phyloP scores from a whole-genome alignment of 2,888 invertebrate species.

The Dryadula phaetusa region DNA sequence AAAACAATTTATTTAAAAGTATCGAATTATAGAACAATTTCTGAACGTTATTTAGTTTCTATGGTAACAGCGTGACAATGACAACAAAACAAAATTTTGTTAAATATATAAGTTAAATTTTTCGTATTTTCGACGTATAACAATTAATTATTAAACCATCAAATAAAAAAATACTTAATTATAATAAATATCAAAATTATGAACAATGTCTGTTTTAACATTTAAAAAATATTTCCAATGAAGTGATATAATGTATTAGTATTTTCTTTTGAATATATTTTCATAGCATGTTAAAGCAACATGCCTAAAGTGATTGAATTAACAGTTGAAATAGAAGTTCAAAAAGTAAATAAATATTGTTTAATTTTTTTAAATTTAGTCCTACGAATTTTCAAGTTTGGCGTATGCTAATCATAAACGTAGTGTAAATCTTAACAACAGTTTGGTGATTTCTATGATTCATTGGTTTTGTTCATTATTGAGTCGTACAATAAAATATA shows the following conservation, averaged over 20 bases:
- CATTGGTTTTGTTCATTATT: background rate
- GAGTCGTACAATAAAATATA: background rate
- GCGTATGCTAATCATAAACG: background rate
- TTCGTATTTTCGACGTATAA: background rate
- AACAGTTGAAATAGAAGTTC: constrained; percentile 83
- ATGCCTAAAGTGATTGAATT: constrained; percentile 85
- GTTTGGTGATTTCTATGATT: background rate
- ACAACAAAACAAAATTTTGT: constrained; percentile 14
- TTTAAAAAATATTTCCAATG: background rate
- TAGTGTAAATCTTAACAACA: background rate
- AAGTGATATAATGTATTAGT: constrained; percentile 13
- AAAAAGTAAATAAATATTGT: constrained; percentile 70
- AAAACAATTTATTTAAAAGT: too few relatives aligned
- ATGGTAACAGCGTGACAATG: constrained; percentile 14
- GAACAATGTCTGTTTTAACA: background rate
- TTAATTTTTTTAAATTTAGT: too few relatives aligned
- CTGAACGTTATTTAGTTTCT: constrained; percentile 8
- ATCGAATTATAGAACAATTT: too few relatives aligned
- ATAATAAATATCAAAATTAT: background rate
- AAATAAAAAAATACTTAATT: too few relatives aligned
- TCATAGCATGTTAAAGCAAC: constrained; percentile 27
- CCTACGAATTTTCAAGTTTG: background rate
- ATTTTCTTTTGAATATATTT: constrained; percentile 8
- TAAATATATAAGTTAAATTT: constrained; percentile 19
- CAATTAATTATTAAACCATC: background rate